Evolutionary conservation across 2,797 vertebrate species (phyloP).

Genomic region (Syndactyla subalaris): DNA sequence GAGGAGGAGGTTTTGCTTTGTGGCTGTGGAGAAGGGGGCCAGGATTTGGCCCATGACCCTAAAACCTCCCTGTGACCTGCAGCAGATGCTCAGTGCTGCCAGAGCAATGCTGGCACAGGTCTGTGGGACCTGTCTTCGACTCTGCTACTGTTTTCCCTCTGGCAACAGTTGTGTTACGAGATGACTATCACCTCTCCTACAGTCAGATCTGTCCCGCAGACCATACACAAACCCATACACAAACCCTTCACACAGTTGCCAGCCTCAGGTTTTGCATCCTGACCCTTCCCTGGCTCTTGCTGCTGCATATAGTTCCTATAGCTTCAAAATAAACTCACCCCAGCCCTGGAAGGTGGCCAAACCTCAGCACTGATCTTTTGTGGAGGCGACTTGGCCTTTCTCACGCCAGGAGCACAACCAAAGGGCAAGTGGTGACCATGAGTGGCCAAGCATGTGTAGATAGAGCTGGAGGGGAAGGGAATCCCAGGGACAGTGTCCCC

Average conservation of each 20-base stretch:
- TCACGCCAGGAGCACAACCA: not conserved
- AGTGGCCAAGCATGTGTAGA: not conserved
- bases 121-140: not conserved
- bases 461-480: not conserved
- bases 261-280: not conserved
- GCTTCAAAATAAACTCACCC: constrained; percentile 3
- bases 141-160: not conserved
- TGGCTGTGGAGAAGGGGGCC: not conserved
- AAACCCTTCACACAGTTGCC: not conserved
- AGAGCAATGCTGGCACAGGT: not conserved
- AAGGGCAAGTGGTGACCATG: accelerated
- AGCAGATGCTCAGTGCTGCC: not conserved
- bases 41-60: not conserved
- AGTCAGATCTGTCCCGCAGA: not conserved
- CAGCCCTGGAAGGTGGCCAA: not conserved
- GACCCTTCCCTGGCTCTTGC: constrained; percentile 2
- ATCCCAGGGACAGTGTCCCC: accelerated
- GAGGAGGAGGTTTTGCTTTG: not conserved
- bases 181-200: not conserved
- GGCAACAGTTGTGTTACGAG: not conserved
- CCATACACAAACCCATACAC: accelerated
- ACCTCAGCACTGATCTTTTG: not conserved
- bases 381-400: not conserved
- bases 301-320: constrained; percentile 13
- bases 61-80: not conserved